These are phyloP conservation scores for Sinosuthora webbiana DNA, from an alignment of 2,113 vertebrate species.

Conservation along the genomic window DNA sequence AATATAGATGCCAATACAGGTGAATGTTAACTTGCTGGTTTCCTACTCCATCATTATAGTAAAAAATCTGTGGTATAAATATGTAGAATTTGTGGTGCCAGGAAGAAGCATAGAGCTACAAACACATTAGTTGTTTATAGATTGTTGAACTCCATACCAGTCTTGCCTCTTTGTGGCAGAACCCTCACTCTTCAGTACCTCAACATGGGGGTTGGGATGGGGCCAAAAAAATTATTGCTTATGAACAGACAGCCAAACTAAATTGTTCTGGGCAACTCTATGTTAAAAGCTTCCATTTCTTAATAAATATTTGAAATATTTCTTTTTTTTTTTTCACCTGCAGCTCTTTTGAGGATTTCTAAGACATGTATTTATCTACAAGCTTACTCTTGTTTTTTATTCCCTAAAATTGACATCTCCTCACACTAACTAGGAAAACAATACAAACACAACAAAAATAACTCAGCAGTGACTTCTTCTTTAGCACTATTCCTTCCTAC, in stretches of 20 bases:
- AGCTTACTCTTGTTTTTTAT: not conserved
- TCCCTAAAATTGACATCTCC: not conserved
- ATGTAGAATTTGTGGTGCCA: not conserved
- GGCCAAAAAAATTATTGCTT: not conserved
- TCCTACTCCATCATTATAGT: rapidly evolving
- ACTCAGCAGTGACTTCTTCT: not conserved
- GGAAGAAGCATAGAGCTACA: not conserved
- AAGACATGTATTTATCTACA: not conserved
- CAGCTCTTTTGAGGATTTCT: not conserved
- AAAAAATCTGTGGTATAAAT: not conserved
- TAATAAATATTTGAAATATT: not conserved
- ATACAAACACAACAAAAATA: not conserved
- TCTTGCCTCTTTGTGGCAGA: not conserved
- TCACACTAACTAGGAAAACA: not conserved
- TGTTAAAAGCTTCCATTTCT: not conserved
- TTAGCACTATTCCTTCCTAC: not conserved
- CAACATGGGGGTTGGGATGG: rapidly evolving
- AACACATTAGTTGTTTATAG: not conserved
- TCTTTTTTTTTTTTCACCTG: not conserved
- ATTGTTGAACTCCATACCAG: not conserved
- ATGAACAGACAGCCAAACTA: not conserved
- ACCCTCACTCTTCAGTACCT: not conserved
- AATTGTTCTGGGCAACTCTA: not conserved
- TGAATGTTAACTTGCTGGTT: rapidly evolving
- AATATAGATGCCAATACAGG: not conserved